phyloP scores from a whole-genome alignment of 2,888 invertebrate genomes.

The Eilema depressum region DNA sequence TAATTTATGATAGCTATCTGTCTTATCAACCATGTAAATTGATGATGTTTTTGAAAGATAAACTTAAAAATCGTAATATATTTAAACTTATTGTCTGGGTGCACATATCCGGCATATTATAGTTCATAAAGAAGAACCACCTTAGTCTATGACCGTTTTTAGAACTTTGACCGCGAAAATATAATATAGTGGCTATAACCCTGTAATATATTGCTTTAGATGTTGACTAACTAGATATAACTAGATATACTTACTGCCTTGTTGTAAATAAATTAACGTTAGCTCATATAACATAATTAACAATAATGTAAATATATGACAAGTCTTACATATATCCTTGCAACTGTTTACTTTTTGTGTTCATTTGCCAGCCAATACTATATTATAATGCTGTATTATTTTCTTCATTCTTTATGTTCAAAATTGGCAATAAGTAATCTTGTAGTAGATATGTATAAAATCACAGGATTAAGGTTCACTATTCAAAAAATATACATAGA shows the following conservation, averaged over 20 bases:
- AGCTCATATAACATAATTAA: background rate
- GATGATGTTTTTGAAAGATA: too few relatives aligned
- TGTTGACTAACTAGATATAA: background rate
- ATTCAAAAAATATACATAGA: too few relatives aligned
- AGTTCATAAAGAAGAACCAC: too few relatives aligned
- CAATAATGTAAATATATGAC: background rate
- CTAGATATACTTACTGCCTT: background rate
- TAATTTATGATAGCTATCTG: too few relatives aligned
- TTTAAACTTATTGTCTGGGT: background rate
- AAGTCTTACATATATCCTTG: background rate
- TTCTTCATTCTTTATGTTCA: background rate
- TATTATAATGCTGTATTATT: too few relatives aligned
- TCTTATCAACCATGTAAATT: too few relatives aligned
- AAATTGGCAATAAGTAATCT: background rate
- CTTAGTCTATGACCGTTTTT: background rate
- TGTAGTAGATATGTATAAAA: background rate
- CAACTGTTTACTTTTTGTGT: background rate
- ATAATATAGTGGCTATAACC: background rate
- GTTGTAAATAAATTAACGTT: constrained; percentile 2
- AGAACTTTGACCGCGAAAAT: background rate
- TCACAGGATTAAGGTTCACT: too few relatives aligned
- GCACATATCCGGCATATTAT: background rate
- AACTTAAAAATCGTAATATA: background rate
- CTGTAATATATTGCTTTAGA: constrained; percentile 3
- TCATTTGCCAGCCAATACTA: background rate